Base-by-base conservation (phyloP, 1,140 invertebrate genomes). In the Thalassaphorura encarpata region DNA sequence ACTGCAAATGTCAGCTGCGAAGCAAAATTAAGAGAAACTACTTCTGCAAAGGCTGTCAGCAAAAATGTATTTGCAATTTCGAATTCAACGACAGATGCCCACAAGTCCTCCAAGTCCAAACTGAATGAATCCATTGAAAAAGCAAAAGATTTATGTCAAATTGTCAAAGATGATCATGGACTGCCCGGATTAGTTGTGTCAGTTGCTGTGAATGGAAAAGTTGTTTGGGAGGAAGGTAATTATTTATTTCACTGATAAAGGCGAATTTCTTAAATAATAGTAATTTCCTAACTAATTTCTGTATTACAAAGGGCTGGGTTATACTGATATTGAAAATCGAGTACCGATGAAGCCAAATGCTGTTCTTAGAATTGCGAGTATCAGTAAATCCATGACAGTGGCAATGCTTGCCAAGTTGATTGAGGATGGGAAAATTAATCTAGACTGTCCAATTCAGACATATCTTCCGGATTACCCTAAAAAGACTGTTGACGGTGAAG, bases 281-380 rank as follows among this genome's bases (percentile, higher is more conserved):
- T n/a, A 11, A 39, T 33, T 41, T 46, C 29, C 1, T 1, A 41
- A 18, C 8, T 36, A 55, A 16, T 47, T 48, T 36, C 8, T 57
- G 8, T 56, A 56, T 46, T 48, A 6, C 18, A n/a, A 51, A 77
- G 78, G 79, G 31, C 69, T 80, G 66, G 80, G 80, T 2, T 79
- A 71, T 67, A 67, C 78, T 36, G 77, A 83, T 67, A 54, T 83
- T 2, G 80, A 83, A 66, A 80, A 81, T 58, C 56, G 67, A 33
- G 66, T 76, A 5, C 66, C 63, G 15, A 79, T 77, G 65, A 67
- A 64, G 24, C 55, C 70, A n/a, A 64, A 76, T 15, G 76, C 76
- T 3, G 74, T 82, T 0, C 76, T 83, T 71, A 68, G 81, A 53
- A 82, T 83, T 56, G 80, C 80, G 29, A 80, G 78, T 61, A 81